Conservation (phyloP, 2,888 invertebrate species). For the Eilema sororculum region DNA sequence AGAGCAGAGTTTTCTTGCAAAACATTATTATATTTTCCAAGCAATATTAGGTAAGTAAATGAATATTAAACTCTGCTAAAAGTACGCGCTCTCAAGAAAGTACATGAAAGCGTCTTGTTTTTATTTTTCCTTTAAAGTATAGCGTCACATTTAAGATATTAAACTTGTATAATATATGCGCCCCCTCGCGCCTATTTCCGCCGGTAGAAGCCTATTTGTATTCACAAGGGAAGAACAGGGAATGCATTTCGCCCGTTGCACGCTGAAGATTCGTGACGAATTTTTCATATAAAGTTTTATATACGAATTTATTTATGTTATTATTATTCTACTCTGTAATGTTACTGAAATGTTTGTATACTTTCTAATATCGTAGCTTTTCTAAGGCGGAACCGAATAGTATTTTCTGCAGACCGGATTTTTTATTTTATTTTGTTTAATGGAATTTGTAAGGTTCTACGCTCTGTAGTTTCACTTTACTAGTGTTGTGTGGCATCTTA, state of each 20-base stretch:
- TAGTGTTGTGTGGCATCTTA: too few relatives aligned
- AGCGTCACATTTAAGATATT: conserved; percentile 68
- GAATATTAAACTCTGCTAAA: neutral
- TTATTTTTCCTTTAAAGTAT: conserved; percentile 52
- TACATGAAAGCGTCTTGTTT: conserved; percentile 29
- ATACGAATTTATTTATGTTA: conserved; percentile 54
- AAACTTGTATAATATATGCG: conserved; percentile 71
- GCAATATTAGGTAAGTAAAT: neutral
- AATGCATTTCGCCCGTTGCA: conserved; percentile 72
- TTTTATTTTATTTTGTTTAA: neutral
- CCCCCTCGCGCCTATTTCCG: conserved; percentile 63
- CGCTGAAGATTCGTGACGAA: conserved; percentile 60
- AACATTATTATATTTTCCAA: neutral
- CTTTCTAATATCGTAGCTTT: neutral
- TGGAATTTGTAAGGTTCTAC: too few relatives aligned
- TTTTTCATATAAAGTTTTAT: conserved; percentile 63
- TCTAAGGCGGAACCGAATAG: conserved; percentile 10
- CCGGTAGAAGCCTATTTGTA: conserved; percentile 71
- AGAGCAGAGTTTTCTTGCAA: conserved; percentile 18
- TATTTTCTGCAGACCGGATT: neutral
- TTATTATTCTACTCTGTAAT: conserved; percentile 38
- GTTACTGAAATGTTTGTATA: conserved; percentile 27
- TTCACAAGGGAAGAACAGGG: conserved; percentile 68
- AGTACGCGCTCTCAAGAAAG: conserved; percentile 12
- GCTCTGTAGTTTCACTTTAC: too few relatives aligned